These are phyloP conservation scores for Barypeithes pellucidus DNA, from an alignment of 2,888 invertebrate genomes.

Conservation along the genomic window DNA sequence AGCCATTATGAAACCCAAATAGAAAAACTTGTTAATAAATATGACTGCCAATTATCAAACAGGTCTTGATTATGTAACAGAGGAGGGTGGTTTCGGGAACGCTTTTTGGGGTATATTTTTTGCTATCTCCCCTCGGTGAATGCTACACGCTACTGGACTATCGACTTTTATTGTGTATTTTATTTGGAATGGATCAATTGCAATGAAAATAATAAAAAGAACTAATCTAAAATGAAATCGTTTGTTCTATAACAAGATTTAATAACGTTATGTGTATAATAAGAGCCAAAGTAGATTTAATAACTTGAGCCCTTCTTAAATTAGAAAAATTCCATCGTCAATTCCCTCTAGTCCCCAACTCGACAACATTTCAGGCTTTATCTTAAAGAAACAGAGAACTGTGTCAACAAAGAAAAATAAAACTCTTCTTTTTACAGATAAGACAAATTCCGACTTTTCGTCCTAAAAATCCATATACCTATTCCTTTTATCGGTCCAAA, in stretches of 20 bases:
- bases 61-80: no score
- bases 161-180: no score
- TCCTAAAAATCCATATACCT: conserved; percentile 4
- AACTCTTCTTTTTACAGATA: conserved; percentile 10
- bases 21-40: no score
- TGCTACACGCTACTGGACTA: no score
- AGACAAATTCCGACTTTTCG: conserved; percentile 12
- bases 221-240: no score
- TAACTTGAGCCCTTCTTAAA: conserved; percentile 1
- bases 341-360: conserved; percentile 12
- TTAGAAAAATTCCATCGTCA: conserved; percentile 4
- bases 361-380: conserved; percentile 13
- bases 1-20: no score
- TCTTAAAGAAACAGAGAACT: conserved; percentile 14
- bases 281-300: conserved; percentile 12
- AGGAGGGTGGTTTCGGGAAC: no score
- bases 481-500: conserved; percentile 9
- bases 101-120: no score
- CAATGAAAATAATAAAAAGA: no score
- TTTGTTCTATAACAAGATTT: background rate
- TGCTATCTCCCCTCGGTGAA: no score
- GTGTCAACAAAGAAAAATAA: conserved; percentile 31
- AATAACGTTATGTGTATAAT: background rate
- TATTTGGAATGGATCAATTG: no score
- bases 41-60: no score